phyloP scores from a whole-genome alignment of 2,797 vertebrate genomes.

The Pangasius krempfi region DNA sequence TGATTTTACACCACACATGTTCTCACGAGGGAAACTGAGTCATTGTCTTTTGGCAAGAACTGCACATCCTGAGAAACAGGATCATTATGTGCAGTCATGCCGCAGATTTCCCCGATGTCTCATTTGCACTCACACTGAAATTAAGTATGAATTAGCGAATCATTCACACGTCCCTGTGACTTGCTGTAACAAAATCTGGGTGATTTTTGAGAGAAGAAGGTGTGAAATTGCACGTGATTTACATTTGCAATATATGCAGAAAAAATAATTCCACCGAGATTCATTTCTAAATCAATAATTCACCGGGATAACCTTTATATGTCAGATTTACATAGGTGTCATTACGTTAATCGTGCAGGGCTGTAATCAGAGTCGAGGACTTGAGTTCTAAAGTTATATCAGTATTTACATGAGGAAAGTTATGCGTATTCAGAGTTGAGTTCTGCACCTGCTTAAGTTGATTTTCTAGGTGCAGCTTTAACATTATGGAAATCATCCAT shows the following conservation, averaged over 20 bases:
- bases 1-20: neutral
- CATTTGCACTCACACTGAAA: neutral
- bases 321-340: neutral
- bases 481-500: neutral
- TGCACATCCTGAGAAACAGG: neutral
- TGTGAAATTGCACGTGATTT: neutral
- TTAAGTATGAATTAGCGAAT: constrained; percentile 12
- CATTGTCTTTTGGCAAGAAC: neutral
- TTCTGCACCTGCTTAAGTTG: neutral
- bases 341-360: neutral
- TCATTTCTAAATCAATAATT: neutral
- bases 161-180: neutral
- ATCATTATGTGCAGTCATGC: constrained; percentile 10
- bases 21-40: neutral
- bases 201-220: neutral
- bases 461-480: neutral
- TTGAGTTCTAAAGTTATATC: neutral
- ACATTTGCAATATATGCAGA: neutral
- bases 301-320: neutral
- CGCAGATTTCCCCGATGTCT: constrained; percentile 13
- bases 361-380: neutral
- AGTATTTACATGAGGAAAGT: neutral
- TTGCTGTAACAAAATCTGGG: neutral
- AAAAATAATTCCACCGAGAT: neutral
- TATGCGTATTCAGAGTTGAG: neutral